A percentile compares a stretch with the other conserved stretches of the same genome.
Conservation (phyloP, 1,140 invertebrate genomes). For the Orussus abietinus region DNA sequence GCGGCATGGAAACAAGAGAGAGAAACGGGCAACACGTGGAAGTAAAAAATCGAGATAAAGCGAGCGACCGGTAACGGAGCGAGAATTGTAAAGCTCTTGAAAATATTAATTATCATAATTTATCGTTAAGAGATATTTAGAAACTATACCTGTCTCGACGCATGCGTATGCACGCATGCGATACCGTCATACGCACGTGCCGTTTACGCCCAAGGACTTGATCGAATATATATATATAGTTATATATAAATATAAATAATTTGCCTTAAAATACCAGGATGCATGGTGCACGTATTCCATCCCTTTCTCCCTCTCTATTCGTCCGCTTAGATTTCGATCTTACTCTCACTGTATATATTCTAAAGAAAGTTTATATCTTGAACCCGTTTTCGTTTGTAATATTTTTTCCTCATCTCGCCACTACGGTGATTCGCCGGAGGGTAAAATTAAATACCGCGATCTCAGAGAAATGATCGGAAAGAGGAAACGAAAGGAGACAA, state of each 20-base stretch:
- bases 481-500: too few relatives aligned
- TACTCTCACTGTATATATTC: slow-evolving; percentile 4
- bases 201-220: not conserved
- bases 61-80: too few relatives aligned
- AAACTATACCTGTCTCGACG: not conserved
- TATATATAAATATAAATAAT: slow-evolving; percentile 34
- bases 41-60: too few relatives aligned
- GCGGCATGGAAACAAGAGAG: too few relatives aligned
- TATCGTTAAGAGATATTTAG: not conserved
- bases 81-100: too few relatives aligned
- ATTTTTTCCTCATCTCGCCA: slow-evolving; percentile 8
- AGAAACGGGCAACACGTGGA: too few relatives aligned
- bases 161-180: slow-evolving; percentile 11
- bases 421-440: too few relatives aligned
- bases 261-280: slow-evolving; percentile 25
- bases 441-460: slow-evolving; percentile 4
- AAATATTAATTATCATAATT: too few relatives aligned
- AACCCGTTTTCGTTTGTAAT: slow-evolving; percentile 5
- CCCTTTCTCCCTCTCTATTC: too few relatives aligned
- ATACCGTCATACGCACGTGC: not conserved
- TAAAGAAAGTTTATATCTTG: slow-evolving; percentile 13
- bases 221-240: slow-evolving; percentile 1
- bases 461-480: too few relatives aligned
- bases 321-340: slow-evolving; percentile 8
- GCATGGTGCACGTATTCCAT: slow-evolving; percentile 9